Conservation (phyloP, 2,888 invertebrate species). For the Corythucha ciliata region DNA sequence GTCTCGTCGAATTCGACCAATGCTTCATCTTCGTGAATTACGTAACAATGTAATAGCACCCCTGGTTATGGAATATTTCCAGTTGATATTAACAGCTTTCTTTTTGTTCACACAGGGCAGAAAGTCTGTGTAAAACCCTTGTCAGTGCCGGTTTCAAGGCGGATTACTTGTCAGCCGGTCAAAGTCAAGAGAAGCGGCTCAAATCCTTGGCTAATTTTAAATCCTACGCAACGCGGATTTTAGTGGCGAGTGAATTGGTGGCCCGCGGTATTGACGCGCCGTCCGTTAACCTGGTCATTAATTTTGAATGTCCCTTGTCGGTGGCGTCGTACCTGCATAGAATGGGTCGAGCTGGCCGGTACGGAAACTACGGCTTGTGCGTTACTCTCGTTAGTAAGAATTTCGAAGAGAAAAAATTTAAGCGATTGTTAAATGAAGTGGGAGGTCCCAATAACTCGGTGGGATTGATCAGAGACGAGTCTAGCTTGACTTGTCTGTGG, state of each 20-base stretch:
- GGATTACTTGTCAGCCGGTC: conserved; percentile 65
- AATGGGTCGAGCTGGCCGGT: conserved; percentile 91
- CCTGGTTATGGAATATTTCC: neutral
- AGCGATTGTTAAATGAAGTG: conserved; percentile 44
- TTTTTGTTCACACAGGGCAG: conserved; percentile 51
- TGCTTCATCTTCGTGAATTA: conserved; percentile 86
- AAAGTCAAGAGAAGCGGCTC: conserved; percentile 67
- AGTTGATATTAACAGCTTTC: conserved; percentile 16
- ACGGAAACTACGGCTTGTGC: conserved; percentile 66
- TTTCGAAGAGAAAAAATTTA: conserved; percentile 52
- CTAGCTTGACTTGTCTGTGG: too few relatives aligned
- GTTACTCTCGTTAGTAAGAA: conserved; percentile 62
- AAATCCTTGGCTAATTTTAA: conserved; percentile 67
- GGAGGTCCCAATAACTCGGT: too few relatives aligned
- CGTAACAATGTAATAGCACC: conserved; percentile 52
- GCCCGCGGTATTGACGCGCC: conserved; percentile 91
- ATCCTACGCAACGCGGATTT: conserved; percentile 68
- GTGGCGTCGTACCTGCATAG: conserved; percentile 83
- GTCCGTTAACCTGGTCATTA: conserved; percentile 85
- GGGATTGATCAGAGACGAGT: too few relatives aligned
- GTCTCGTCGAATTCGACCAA: conserved; percentile 70
- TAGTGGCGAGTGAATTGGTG: conserved; percentile 83
- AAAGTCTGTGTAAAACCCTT: conserved; percentile 64
- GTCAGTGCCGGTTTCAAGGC: conserved; percentile 66
- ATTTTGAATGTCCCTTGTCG: conserved; percentile 75